These are phyloP conservation scores for Argyrosomus japonicus DNA, from an alignment of 2,113 vertebrate genomes.

Conservation along the genomic window DNA sequence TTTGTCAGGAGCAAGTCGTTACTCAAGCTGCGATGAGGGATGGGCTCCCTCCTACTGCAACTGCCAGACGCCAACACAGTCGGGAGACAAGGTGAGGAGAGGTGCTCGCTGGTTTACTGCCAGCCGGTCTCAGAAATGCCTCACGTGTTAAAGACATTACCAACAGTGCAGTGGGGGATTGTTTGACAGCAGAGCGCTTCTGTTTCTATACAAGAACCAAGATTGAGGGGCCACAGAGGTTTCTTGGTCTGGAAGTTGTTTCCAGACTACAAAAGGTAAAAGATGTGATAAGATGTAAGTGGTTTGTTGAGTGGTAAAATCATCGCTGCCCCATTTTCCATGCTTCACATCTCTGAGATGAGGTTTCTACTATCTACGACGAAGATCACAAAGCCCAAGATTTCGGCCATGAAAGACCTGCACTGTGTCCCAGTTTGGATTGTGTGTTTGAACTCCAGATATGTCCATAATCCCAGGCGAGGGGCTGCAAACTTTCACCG, in stretches of 20 bases:
- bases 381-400: slow-evolving; percentile 15
- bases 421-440: slow-evolving; percentile 21
- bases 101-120: slow-evolving; percentile 59
- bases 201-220: slow-evolving; percentile 26
- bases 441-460: slow-evolving; percentile 48
- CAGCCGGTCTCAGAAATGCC: slow-evolving; percentile 52
- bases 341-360: slow-evolving; percentile 33
- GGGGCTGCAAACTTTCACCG: slow-evolving; percentile 54
- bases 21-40: slow-evolving; percentile 38
- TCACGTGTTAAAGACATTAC: slow-evolving; percentile 76
- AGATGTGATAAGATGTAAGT: slow-evolving; percentile 45
- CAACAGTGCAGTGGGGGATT: slow-evolving; percentile 13
- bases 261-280: slow-evolving; percentile 52
- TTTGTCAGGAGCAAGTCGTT: slow-evolving; percentile 59
- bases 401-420: slow-evolving; percentile 30
- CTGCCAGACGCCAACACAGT: slow-evolving; percentile 56
- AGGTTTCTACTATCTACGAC: slow-evolving; percentile 8
- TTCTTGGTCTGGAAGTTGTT: slow-evolving; percentile 50
- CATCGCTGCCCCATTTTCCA: slow-evolving; percentile 29
- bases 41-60: slow-evolving; percentile 30
- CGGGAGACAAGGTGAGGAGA: slow-evolving; percentile 65
- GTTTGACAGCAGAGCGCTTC: slow-evolving; percentile 47
- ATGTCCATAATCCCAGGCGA: slow-evolving; percentile 28
- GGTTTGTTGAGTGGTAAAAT: slow-evolving; percentile 27
- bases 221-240: slow-evolving; percentile 9